phyloP scores from a whole-genome alignment of 2,113 vertebrate species.

The Triplophysa tibetana region DNA sequence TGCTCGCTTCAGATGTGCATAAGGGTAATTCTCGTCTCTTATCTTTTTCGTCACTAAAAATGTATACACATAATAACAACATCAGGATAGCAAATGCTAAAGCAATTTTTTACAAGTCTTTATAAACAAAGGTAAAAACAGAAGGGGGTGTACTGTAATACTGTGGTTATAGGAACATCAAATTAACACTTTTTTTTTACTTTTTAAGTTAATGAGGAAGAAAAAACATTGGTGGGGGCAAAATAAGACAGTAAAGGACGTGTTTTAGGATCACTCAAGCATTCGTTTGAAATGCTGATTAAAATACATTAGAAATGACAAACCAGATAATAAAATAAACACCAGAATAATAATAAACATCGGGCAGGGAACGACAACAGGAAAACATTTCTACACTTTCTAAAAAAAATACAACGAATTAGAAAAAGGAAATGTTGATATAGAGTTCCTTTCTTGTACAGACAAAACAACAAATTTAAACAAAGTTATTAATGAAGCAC shows the following conservation, averaged over 20 bases:
- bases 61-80: constrained; percentile 62
- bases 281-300: constrained; percentile 43
- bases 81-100: constrained; percentile 62
- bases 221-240: constrained; percentile 77
- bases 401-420: constrained; percentile 38
- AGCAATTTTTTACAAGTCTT: constrained; percentile 63
- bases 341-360: constrained; percentile 44
- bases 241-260: constrained; percentile 45
- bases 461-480: constrained; percentile 38
- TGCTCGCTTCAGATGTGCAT: constrained; percentile 62
- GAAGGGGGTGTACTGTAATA: constrained; percentile 82
- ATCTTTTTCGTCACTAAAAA: constrained; percentile 58
- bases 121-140: constrained; percentile 66
- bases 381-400: constrained; percentile 43
- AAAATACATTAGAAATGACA: constrained; percentile 46
- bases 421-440: constrained; percentile 32
- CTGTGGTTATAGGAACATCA: constrained; percentile 84
- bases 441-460: constrained; percentile 35
- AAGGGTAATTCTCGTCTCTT: constrained; percentile 54
- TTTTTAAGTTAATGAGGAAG: constrained; percentile 77
- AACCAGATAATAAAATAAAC: constrained; percentile 49
- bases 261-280: constrained; percentile 68
- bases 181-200: constrained; percentile 70
- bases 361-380: constrained; percentile 30
- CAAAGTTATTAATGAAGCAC: constrained; percentile 35